Percentiles rank a stretch among this genome's conserved stretches.
phyloP scores from a whole-genome alignment of 2,888 invertebrate species.

The Aphrophora alni region DNA sequence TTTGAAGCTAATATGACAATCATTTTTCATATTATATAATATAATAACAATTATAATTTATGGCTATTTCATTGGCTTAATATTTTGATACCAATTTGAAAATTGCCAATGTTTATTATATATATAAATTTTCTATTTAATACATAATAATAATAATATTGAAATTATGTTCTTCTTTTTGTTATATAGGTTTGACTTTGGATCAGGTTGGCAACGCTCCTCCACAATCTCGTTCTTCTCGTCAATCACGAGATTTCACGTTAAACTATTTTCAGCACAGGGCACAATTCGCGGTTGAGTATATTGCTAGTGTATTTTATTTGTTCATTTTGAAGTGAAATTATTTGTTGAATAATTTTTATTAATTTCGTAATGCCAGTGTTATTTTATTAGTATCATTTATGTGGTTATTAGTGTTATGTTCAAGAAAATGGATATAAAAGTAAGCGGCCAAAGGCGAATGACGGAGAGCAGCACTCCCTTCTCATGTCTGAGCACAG shows the following conservation, averaged over 20 bases:
- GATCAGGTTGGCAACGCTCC: background rate
- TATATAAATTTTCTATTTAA: too few species aligned
- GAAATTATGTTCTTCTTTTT: too few species aligned
- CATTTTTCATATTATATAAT: too few species aligned
- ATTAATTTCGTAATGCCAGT: conserved; percentile 12
- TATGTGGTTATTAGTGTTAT: conserved; percentile 12
- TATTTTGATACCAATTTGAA: too few species aligned
- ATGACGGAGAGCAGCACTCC: conserved; percentile 41
- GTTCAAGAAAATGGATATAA: conserved; percentile 31
- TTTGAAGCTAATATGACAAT: too few species aligned
- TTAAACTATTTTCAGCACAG: conserved; percentile 53
- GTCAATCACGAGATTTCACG: conserved; percentile 52
- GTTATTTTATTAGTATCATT: conserved; percentile 2
- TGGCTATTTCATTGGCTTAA: too few species aligned
- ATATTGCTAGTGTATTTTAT: conserved; percentile 34
- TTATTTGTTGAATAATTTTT: conserved; percentile 16
- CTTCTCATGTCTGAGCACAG: conserved; percentile 36
- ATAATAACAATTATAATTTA: too few species aligned
- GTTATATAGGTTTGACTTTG: too few species aligned
- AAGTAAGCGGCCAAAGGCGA: conserved; percentile 33
- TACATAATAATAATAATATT: too few species aligned
- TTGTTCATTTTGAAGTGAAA: conserved; percentile 37
- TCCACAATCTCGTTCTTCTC: conserved; percentile 41
- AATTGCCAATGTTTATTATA: too few species aligned
- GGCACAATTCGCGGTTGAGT: conserved; percentile 40